Evolutionary conservation across 2,888 invertebrate genomes (phyloP), one percentile per base, ranked within the genome.

Genomic region (Lasius fuliginosus): DNA sequence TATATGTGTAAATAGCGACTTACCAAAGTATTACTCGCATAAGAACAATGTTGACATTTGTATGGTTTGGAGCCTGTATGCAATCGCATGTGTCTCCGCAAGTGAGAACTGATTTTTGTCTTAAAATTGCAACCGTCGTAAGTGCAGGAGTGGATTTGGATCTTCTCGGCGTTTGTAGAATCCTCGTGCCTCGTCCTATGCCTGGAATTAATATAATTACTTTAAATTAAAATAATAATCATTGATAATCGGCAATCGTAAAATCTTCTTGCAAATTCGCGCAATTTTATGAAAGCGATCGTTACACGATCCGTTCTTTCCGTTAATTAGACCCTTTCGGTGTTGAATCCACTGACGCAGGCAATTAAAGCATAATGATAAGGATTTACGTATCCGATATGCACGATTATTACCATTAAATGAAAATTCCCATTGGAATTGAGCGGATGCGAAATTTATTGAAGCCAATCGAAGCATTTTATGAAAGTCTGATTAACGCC

Each of bases 21-120:
- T 95, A 98, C 98, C 95, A 98, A 96, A 92, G 97, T 97, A 88
- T 97, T 98, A 94, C 98, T 98, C 6, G 96, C 96, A 91, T 97
- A 97, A 40, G 95, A 92, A 94, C 99, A 99, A 94, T 98, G 97
- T 0, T 98, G 98, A 95, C 99, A 99, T 76, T 96, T 96, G 95
- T 97, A 98, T 0, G 99, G 98, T 94, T 98, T 98, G 49, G 97
- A 96, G 4, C 98, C 98, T 5, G 97, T 97, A 94, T 99, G 98
- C 36, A 97, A 96, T 5, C 97, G 96, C 93, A 97, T 95, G 94
- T 99, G 99, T 69, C 98, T 96, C 92, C 96, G 97, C 90, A 99
- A 95, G 93, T 98, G 97, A 40, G 97, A 96, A 9, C 96, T 95
- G 86, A 96, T 96, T 89, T 96, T 96, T 23, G 97, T 96, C 87